Evolutionary conservation across 2,113 vertebrate genomes (phyloP).

Genomic region (Corapipo altera): DNA sequence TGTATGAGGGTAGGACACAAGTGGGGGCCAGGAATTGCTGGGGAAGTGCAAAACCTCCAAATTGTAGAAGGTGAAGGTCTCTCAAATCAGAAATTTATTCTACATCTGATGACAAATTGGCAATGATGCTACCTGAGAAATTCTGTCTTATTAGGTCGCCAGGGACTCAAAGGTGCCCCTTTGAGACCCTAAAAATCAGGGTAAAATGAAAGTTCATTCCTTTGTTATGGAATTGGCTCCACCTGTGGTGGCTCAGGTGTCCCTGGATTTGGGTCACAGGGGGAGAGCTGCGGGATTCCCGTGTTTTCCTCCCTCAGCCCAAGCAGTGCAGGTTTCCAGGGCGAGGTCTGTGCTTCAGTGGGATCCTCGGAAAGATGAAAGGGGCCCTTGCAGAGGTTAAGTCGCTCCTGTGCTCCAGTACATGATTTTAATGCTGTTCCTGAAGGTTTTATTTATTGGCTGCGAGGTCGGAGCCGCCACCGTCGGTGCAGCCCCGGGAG

Average conservation of each 20-base stretch:
- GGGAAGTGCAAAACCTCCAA: not conserved
- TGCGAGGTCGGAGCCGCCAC: not conserved
- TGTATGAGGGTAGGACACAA: not conserved
- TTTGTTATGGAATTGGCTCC: not conserved
- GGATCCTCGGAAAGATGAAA: not conserved
- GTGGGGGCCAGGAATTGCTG: not conserved
- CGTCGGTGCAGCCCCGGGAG: not conserved
- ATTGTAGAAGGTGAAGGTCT: accelerated
- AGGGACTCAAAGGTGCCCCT: not conserved
- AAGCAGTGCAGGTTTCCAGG: not conserved
- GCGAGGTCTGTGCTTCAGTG: not conserved
- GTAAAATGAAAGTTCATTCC: accelerated
- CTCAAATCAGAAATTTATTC: not conserved
- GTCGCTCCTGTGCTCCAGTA: accelerated
- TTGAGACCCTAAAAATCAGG: not conserved
- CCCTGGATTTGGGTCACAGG: not conserved
- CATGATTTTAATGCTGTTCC: not conserved
- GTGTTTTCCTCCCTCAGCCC: not conserved
- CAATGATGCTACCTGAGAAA: not conserved
- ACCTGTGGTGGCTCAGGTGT: not conserved
- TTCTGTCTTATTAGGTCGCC: too few relatives aligned
- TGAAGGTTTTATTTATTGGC: not conserved
- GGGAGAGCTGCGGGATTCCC: not conserved
- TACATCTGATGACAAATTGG: accelerated
- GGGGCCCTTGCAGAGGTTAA: not conserved